Evolutionary conservation across 64 coral and sea anemone genomes (phyloP).

Genomic region (Pocillopora damicornis): DNA sequence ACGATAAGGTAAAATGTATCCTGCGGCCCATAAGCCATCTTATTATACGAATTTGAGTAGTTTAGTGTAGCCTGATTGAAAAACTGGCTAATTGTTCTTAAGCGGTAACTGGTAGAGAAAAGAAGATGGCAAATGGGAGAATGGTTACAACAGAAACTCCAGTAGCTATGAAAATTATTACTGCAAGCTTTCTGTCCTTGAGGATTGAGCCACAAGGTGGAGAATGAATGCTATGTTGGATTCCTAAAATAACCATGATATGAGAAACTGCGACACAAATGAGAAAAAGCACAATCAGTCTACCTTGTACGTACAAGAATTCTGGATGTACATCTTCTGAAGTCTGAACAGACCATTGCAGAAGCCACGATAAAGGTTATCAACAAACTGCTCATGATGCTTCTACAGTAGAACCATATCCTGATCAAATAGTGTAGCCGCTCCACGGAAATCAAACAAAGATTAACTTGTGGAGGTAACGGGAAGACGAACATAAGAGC

Average conservation of each 20-base stretch:
- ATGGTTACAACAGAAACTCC: neutral
- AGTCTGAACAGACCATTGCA: neutral
- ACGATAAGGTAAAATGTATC: too few relatives aligned
- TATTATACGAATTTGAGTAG: too few relatives aligned
- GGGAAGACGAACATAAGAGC: neutral
- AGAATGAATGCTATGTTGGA: neutral
- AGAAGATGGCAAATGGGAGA: neutral
- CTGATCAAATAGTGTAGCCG: slow-evolving; percentile 1
- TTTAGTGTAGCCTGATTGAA: too few relatives aligned
- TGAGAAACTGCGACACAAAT: neutral
- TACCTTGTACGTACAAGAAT: neutral
- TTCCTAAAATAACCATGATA: neutral
- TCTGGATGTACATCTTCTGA: too few relatives aligned
- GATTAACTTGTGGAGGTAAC: neutral
- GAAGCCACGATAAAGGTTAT: neutral
- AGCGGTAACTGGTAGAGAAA: neutral
- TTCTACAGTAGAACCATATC: neutral
- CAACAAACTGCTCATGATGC: neutral
- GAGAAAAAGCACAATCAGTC: neutral
- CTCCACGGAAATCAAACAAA: slow-evolving; percentile 8
- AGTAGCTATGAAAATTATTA: neutral
- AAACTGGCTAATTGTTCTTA: neutral
- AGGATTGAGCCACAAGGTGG: neutral
- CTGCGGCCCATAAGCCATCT: too few relatives aligned
- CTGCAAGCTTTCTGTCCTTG: neutral